phyloP scores from a whole-genome alignment of 2,888 invertebrate genomes.

The Palloptera scutellata region DNA sequence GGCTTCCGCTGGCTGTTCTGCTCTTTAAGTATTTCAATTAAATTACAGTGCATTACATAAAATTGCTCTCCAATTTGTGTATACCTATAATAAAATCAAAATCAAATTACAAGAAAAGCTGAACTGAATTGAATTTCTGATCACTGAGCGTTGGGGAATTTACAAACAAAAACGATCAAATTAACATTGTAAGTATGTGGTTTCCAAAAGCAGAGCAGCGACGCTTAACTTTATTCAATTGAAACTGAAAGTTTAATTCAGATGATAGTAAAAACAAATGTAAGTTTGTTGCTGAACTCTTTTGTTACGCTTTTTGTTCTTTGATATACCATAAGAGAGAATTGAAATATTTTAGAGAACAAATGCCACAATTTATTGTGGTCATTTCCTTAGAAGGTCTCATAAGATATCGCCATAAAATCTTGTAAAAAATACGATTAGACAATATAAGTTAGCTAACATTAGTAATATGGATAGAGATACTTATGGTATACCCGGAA shows the following conservation, averaged over 20 bases:
- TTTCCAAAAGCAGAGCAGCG: not conserved
- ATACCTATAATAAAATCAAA: not conserved
- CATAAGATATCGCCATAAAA: no score
- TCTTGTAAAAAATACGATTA: no score
- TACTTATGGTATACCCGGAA: no score
- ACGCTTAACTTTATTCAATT: not conserved
- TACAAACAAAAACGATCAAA: not conserved
- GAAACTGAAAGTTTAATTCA: not conserved
- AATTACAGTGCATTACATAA: not conserved
- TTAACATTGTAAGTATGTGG: not conserved
- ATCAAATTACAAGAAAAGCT: not conserved
- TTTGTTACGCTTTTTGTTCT: not conserved
- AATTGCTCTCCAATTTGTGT: not conserved
- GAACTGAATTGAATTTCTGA: not conserved
- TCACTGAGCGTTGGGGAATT: not conserved
- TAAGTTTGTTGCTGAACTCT: not conserved
- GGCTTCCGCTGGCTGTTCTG: no score
- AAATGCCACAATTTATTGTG: no score
- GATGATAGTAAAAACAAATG: not conserved
- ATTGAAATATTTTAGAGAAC: no score
- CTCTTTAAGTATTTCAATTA: no score
- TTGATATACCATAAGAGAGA: no score
- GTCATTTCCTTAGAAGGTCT: no score
- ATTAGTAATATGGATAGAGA: no score
- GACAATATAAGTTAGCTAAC: no score